A percentile compares a stretch with the other conserved stretches of the same genome.
These are phyloP conservation scores for Priocnemis perturbator DNA, from an alignment of 2,888 invertebrate species.

Conservation along the genomic window DNA sequence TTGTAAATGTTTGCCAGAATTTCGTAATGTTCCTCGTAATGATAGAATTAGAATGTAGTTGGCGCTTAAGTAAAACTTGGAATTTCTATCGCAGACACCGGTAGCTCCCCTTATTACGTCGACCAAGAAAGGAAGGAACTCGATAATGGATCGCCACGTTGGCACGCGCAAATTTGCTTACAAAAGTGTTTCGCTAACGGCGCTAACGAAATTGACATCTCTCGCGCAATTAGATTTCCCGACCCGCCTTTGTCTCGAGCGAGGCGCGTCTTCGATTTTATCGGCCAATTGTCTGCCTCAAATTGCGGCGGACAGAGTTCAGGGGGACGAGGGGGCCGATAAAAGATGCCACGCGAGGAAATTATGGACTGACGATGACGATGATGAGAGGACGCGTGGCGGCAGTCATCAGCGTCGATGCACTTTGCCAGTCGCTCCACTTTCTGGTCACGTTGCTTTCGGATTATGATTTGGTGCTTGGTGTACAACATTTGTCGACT, in stretches of 20 bases:
- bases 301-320: slow-evolving; percentile 33
- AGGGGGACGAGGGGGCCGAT: slow-evolving; percentile 37
- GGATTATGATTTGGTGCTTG: slow-evolving; percentile 50
- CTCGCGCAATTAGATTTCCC: slow-evolving; percentile 22
- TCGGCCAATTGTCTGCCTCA: slow-evolving; percentile 38
- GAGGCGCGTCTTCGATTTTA: slow-evolving; percentile 38
- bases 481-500: no score
- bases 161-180: background rate
- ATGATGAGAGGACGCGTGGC: slow-evolving; percentile 19
- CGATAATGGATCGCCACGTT: no score
- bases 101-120: no score
- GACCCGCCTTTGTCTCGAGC: slow-evolving; percentile 13
- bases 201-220: slow-evolving; percentile 18
- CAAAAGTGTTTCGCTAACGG: slow-evolving; percentile 3
- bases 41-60: no score
- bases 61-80: no score
- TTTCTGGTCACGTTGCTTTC: slow-evolving; percentile 56
- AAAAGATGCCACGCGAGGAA: slow-evolving; percentile 42
- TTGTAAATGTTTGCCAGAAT: no score
- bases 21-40: no score
- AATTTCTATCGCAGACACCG: no score
- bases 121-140: no score
- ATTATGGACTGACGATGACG: slow-evolving; percentile 36
- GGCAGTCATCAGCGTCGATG: slow-evolving; percentile 52
- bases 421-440: slow-evolving; percentile 28